Evolutionary conservation across 1,140 invertebrate species (phyloP).

Genomic region (Pogonus chalceus): DNA sequence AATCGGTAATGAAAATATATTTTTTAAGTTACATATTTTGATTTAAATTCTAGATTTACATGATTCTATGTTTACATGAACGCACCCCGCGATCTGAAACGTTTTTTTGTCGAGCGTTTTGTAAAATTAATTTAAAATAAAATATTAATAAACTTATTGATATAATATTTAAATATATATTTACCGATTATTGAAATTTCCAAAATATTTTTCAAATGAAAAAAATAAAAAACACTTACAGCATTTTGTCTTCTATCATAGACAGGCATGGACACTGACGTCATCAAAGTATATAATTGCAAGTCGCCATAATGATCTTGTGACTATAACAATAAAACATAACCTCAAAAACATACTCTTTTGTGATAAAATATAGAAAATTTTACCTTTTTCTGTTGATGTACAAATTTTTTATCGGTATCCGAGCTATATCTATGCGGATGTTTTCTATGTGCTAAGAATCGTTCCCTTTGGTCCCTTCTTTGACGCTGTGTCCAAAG

Average conservation of each 20-base stretch:
- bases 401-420: constrained; percentile 38
- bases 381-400: constrained; percentile 36
- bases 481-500: constrained; percentile 56
- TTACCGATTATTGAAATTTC: neutral
- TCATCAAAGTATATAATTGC: constrained; percentile 50
- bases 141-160: constrained; percentile 12
- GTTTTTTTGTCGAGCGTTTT: neutral
- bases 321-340: constrained; percentile 20
- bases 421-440: constrained; percentile 35
- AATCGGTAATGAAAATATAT: neutral
- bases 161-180: constrained; percentile 11
- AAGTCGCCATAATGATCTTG: constrained; percentile 33
- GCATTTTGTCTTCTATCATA: constrained; percentile 54
- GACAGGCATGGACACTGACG: constrained; percentile 67
- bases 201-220: neutral
- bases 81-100: neutral
- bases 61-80: neutral
- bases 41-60: neutral
- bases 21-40: neutral
- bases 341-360: neutral
- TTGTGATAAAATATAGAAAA: neutral
- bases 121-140: neutral
- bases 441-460: constrained; percentile 37
- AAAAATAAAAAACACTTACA: too few species aligned
- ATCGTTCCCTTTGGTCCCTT: constrained; percentile 46